These are phyloP conservation scores for Hypotaenidia philippensis DNA, from an alignment of 2,797 vertebrate genomes.

Conservation along the genomic window DNA sequence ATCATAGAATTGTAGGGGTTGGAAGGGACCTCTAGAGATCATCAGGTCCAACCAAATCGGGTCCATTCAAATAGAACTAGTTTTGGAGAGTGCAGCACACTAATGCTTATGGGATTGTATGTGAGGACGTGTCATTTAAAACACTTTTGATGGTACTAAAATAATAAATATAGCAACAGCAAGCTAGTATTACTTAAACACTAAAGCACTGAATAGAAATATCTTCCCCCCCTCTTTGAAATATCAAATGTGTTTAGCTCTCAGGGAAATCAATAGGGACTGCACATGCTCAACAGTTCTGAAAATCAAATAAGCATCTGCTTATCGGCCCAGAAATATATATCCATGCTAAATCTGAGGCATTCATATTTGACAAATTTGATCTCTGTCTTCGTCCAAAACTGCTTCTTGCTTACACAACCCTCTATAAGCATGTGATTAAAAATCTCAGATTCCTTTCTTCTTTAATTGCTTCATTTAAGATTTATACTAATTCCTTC, in stretches of 20 bases:
- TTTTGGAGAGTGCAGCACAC: neutral
- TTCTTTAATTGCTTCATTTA: neutral
- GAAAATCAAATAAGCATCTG: neutral
- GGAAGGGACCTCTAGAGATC: no score
- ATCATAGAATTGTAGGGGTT: no score
- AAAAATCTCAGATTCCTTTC: neutral
- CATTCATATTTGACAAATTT: neutral
- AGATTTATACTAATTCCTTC: neutral
- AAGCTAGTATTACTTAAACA: neutral
- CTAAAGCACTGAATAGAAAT: neutral
- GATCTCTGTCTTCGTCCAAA: neutral
- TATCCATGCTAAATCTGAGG: neutral
- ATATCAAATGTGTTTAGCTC: neutral
- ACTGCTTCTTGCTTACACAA: neutral
- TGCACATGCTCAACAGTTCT: neutral
- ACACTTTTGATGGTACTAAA: neutral
- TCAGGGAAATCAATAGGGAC: neutral
- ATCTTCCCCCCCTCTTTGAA: neutral
- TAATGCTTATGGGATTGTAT: neutral
- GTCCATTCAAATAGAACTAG: neutral
- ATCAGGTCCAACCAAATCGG: no score
- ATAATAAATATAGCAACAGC: neutral
- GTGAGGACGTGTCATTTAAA: neutral
- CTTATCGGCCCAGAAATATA: neutral
- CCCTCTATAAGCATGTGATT: neutral